phyloP scores from a whole-genome alignment of 2,888 invertebrate genomes.

The Clusia tigrina region DNA sequence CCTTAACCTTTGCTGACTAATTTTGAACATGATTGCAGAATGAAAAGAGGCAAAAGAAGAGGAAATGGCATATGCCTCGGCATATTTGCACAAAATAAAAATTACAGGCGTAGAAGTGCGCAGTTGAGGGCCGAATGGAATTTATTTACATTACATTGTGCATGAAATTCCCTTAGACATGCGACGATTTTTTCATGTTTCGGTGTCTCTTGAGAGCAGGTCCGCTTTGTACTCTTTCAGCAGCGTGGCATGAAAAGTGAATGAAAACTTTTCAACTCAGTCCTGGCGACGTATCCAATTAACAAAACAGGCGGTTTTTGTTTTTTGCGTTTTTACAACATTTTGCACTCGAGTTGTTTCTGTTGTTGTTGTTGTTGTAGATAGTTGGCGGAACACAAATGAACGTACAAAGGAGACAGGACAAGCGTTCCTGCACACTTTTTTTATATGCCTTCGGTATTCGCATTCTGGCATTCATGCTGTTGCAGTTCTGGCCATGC shows the following conservation, averaged over 20 bases:
- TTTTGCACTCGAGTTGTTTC: constrained; percentile 39
- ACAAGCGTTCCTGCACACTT: neutral
- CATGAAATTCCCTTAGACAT: constrained; percentile 36
- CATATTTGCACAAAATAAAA: neutral
- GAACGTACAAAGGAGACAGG: neutral
- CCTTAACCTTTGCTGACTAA: neutral
- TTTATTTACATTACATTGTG: neutral
- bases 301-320: constrained; percentile 34
- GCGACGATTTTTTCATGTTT: constrained; percentile 37
- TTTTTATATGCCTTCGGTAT: neutral
- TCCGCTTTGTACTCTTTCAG: constrained; percentile 26
- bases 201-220: neutral
- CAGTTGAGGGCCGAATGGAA: neutral
- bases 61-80: too few relatives aligned
- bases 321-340: constrained; percentile 35
- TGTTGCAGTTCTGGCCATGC: neutral
- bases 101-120: constrained; percentile 4
- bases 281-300: constrained; percentile 40
- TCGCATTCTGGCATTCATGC: neutral
- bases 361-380: constrained; percentile 18
- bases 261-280: neutral
- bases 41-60: neutral
- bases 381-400: constrained; percentile 18
- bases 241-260: constrained; percentile 12
- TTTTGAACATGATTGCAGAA: constrained; percentile 6